Evolutionary conservation across 2,797 vertebrate species (phyloP), one percentile per base, ranked within the genome.

Genomic region (Epinephelus coioides): DNA sequence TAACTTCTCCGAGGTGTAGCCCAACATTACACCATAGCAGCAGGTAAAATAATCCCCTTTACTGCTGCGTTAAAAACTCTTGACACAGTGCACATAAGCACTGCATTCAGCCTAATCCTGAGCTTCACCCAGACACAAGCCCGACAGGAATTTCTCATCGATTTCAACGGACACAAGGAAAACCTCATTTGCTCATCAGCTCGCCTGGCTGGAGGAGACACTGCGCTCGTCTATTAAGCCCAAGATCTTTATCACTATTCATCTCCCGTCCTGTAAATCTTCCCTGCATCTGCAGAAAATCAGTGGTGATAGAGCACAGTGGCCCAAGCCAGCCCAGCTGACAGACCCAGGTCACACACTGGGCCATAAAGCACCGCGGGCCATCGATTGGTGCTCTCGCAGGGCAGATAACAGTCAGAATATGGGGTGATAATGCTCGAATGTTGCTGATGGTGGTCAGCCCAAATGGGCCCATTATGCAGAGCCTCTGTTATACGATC

Each of bases 391-490:
- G 62, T 76, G 14, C 64, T 76, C 71, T 75, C n/a, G 3, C 14
- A 50, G 69, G 70, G 72, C 69, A 76, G 54, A 84, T 76, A 82
- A 76, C 67, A 77, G 62, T 64, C 78, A 61, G 79, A 79, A 81
- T 69, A 79, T 34, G 13, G 30, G 66, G 69, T 44, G 68, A 85
- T 88, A 86, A 85, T 79, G 77, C 69, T 49, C 23, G 46, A 84
- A 70, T 86, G 72, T n/a, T 82, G 84, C 80, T 81, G 66, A 80
- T 85, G 70, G 55, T 59, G 68, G 65, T 85, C 57, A 27, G 49
- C 71, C 64, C 23, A 88, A 85, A 89, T 76, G 50, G 75, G 51
- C 43, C 81, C 79, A 86, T 89, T 88, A 91, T 76, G 15, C 66
- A 73, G 27, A 30, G 73, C 55, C 55, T 69, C 21, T 6, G 69